phyloP scores from a whole-genome alignment of 1,140 invertebrate genomes.

The Sycophila sp. region DNA sequence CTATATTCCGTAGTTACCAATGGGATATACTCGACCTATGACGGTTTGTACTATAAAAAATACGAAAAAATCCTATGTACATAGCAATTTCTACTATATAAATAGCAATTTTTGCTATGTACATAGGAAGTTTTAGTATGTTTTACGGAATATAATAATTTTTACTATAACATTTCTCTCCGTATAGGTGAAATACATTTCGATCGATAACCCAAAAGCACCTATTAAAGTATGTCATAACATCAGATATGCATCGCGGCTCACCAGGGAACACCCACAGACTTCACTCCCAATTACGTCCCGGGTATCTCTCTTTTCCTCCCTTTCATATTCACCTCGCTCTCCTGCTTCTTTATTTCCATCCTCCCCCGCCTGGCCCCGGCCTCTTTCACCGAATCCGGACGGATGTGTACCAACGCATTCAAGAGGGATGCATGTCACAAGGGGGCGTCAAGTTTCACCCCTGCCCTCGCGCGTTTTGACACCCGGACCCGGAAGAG shows the following conservation, averaged over 20 bases:
- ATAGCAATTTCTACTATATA: too few relatives aligned
- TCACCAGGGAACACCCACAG: slow-evolving; percentile 8
- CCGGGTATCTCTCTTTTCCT: background rate
- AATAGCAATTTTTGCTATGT: too few relatives aligned
- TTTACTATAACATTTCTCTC: too few relatives aligned
- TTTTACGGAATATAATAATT: too few relatives aligned
- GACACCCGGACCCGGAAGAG: slow-evolving; percentile 43
- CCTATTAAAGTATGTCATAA: slow-evolving; percentile 25
- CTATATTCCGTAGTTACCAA: too few relatives aligned
- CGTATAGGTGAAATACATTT: too few relatives aligned
- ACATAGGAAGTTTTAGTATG: too few relatives aligned
- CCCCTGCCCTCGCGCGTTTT: background rate
- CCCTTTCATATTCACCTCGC: background rate
- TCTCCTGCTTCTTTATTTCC: background rate
- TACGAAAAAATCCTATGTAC: too few relatives aligned
- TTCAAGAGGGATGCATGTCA: background rate
- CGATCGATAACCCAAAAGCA: too few relatives aligned
- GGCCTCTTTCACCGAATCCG: slow-evolving; percentile 1
- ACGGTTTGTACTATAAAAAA: too few relatives aligned
- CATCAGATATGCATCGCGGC: slow-evolving; percentile 7
- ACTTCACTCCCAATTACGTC: slow-evolving; percentile 7
- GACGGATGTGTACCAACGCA: background rate
- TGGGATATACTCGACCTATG: too few relatives aligned
- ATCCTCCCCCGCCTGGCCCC: background rate
- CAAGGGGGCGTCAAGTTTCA: slow-evolving; percentile 16